These are phyloP conservation scores for Melanargia galathea DNA, from an alignment of 2,888 invertebrate genomes.

Conservation along the genomic window DNA sequence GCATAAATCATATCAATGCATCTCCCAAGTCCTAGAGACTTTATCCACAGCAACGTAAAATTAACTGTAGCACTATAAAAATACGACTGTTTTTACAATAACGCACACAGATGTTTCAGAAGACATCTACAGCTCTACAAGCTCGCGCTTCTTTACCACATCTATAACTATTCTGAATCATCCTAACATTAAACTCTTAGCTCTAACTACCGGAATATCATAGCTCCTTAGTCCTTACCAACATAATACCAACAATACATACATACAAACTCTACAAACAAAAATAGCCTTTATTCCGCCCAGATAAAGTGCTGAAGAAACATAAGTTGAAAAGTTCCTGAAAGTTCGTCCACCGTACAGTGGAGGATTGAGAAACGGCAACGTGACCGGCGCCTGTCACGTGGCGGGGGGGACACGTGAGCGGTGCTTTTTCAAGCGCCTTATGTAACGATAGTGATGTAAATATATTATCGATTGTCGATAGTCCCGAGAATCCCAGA, in stretches of 20 bases:
- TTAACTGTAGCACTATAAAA: too few species aligned
- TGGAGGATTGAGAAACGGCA: constrained; percentile 21
- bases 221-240: background rate
- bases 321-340: background rate
- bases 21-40: too few species aligned
- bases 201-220: background rate
- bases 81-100: too few species aligned
- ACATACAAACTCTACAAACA: background rate
- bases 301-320: constrained; percentile 2
- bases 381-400: constrained; percentile 34
- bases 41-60: too few species aligned
- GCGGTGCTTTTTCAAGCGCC: background rate
- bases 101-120: too few species aligned
- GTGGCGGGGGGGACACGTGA: constrained; percentile 31
- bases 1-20: too few species aligned
- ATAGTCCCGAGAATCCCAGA: background rate
- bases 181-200: background rate
- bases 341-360: constrained; percentile 10
- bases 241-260: background rate
- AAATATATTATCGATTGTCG: background rate
- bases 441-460: constrained; percentile 10
- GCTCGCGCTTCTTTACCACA: too few species aligned
- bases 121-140: too few species aligned
- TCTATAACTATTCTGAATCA: background rate
- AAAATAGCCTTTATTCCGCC: constrained; percentile 11